Evolutionary conservation across 2,888 invertebrate genomes (phyloP), one percentile per base, ranked within the genome.

Genomic region (Heliconius aoede): DNA sequence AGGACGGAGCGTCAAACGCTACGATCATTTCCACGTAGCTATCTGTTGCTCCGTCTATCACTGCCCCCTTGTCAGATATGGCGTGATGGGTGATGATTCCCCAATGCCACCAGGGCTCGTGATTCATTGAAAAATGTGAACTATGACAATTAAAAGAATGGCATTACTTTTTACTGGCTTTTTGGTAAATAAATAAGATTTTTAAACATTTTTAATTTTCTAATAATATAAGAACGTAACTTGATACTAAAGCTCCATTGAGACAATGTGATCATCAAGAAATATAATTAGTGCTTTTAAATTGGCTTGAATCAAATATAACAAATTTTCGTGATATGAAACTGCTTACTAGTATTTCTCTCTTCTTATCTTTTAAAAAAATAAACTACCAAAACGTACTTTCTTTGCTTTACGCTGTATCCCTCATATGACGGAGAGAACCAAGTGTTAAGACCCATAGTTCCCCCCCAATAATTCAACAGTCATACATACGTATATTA

Each of bases 1-100:
- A 64, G 32, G 32, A 32, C 64, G 64, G 64, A 64, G 64, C n/a
- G 64, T 32, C 64, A 64, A 64, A 64, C 64, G 32, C 64, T 64
- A 64, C 64, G 64, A n/a, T 64, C 64, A 21, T 64, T 64, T 64
- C 11, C 64, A 64, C 64, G 64, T 32, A 64, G 64, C n/a, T 64
- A 64, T 64, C 64, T 64, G 32, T n/a, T 30, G 32, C 64, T 64
- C 64, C 32, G 36, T 64, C 32, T 64, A 64, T 64, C 64, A 36
- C 32, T 64, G 64, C 64, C 64, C 13, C 36, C 64, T 64, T 36
- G 64, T 36, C 13, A 36, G 24, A 64, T 64, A 36, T 64, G 36
- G 64, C 64, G 15, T 64, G 64, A 8, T 64, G 64, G 64, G 36
- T 64, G 32, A 11, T 64, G 30, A n/a, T 32, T 18, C 32, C 62